A percentile compares a stretch with the other conserved stretches of the same genome.
Evolutionary conservation across 1,140 invertebrate genomes (phyloP).

Genomic region (Vanessa atalanta): DNA sequence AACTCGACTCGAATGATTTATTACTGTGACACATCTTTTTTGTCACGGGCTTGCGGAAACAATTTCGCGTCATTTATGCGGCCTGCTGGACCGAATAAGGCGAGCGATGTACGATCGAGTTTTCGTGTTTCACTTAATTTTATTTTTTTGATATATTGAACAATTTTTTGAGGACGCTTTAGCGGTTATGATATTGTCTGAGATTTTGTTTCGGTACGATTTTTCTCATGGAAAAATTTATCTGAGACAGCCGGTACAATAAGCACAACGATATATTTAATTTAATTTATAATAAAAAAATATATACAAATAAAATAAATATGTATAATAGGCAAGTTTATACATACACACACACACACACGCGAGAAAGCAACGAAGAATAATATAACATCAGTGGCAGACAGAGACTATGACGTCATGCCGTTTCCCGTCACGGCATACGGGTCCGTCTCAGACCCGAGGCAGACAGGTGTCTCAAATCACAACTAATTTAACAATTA

Average conservation of each 20-base stretch:
- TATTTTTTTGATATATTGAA: conserved; percentile 46
- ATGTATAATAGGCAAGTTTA: not conserved
- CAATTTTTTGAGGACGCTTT: conserved; percentile 12
- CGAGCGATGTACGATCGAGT: conserved; percentile 48
- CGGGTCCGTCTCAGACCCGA: no score
- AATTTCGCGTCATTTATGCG: conserved; percentile 74
- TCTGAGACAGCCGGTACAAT: no score
- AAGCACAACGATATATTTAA: no score
- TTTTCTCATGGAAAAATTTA: not conserved
- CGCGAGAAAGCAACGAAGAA: no score
- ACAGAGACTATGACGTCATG: no score
- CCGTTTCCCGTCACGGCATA: no score
- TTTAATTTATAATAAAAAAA: no score
- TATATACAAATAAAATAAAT: not conserved
- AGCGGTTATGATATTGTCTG: conserved; percentile 15
- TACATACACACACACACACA: no score
- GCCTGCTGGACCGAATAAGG: conserved; percentile 66
- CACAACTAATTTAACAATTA: no score
- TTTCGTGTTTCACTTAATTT: conserved; percentile 67
- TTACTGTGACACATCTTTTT: conserved; percentile 75
- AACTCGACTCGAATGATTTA: conserved; percentile 73
- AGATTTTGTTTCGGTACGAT: no score
- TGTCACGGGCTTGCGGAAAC: conserved; percentile 68
- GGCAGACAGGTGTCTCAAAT: no score
- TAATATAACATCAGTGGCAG: no score